Conservation (phyloP, 2,888 invertebrate genomes). For the Nudaria mundana region DNA sequence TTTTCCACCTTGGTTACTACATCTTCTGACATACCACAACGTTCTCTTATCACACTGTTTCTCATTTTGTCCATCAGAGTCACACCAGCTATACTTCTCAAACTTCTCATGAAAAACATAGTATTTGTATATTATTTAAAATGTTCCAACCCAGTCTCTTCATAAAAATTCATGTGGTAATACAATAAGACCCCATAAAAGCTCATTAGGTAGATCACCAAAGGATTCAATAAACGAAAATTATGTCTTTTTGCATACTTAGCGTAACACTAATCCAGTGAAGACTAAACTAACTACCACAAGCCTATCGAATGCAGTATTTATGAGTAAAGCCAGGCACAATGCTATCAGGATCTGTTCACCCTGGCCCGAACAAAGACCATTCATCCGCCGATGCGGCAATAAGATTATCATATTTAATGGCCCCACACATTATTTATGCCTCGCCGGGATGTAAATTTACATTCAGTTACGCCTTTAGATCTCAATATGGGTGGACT, state of each 20-base stretch:
- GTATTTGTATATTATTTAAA: no score
- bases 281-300: conserved; percentile 20
- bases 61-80: no score
- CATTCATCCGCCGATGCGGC: conserved; percentile 50
- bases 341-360: conserved; percentile 42
- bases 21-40: no score
- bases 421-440: conserved; percentile 44
- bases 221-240: neutral
- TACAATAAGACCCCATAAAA: no score
- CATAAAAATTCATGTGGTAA: no score
- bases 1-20: no score
- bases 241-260: neutral
- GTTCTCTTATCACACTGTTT: no score
- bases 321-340: conserved; percentile 33
- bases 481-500: conserved; percentile 58
- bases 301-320: conserved; percentile 26
- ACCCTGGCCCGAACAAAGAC: conserved; percentile 44
- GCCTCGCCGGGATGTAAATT: conserved; percentile 52
- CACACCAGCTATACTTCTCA: no score
- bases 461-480: conserved; percentile 63
- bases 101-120: no score
- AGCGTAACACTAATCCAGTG: conserved; percentile 21
- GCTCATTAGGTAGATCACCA: neutral
- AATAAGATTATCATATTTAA: conserved; percentile 61
- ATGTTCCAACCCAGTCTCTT: no score